phyloP scores from a whole-genome alignment of 1,140 invertebrate genomes.

The Tenebrio molitor region DNA sequence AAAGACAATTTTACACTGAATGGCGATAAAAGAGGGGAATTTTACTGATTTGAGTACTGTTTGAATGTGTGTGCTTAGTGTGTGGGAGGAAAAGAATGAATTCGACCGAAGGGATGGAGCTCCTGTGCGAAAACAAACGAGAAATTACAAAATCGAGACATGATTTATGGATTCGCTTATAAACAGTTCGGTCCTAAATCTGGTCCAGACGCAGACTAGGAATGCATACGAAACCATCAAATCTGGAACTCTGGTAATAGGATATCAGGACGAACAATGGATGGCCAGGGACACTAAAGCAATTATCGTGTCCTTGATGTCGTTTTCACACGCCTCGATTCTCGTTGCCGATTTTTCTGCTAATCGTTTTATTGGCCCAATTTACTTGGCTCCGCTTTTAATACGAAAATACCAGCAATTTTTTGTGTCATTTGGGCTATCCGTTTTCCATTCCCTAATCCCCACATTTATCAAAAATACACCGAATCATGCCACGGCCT shows the following conservation, averaged over 20 bases:
- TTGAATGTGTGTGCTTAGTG: background rate
- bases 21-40: background rate
- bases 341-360: background rate
- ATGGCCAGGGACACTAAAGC: background rate
- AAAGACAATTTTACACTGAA: background rate
- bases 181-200: conserved; percentile 6
- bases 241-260: conserved; percentile 16
- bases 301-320: background rate
- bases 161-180: conserved; percentile 19
- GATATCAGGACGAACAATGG: conserved; percentile 19
- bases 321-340: background rate
- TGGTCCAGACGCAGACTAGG: conserved; percentile 9
- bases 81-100: background rate
- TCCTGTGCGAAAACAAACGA: background rate
- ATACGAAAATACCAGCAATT: too few species aligned
- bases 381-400: too few species aligned
- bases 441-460: too few species aligned
- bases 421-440: too few species aligned
- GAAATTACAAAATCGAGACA: conserved; percentile 10
- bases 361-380: too few species aligned
- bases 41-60: background rate
- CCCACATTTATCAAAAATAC: too few species aligned
- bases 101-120: background rate
- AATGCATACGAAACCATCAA: conserved; percentile 19
- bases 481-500: too few species aligned